A percentile compares a stretch with the other conserved stretches of the same genome.
phyloP scores from a whole-genome alignment of 2,888 invertebrate species.

The Yponomeuta cagnagella region DNA sequence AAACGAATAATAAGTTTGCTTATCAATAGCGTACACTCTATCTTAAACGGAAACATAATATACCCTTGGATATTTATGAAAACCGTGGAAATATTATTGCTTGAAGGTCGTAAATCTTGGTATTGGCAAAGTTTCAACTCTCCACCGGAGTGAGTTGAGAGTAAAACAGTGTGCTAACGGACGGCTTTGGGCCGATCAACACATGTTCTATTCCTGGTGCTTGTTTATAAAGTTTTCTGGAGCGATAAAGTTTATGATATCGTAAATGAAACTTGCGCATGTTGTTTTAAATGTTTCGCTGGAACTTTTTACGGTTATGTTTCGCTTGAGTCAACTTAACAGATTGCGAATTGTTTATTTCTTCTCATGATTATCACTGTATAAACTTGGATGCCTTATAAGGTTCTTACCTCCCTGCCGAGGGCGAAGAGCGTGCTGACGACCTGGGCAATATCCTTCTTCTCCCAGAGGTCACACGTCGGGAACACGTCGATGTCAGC shows the following conservation, averaged over 20 bases:
- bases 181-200: constrained; percentile 39
- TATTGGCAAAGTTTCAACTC: constrained; percentile 60
- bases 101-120: constrained; percentile 61
- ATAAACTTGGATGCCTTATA: neutral
- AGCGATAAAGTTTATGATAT: constrained; percentile 24
- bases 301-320: constrained; percentile 5
- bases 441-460: constrained; percentile 91
- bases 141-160: constrained; percentile 28
- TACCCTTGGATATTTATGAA: constrained; percentile 68
- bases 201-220: constrained; percentile 30
- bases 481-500: constrained; percentile 95
- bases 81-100: constrained; percentile 63
- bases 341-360: neutral
- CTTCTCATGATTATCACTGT: neutral
- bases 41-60: neutral
- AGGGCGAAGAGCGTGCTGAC: constrained; percentile 90
- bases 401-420: constrained; percentile 81
- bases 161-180: constrained; percentile 53
- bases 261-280: constrained; percentile 16
- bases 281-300: constrained; percentile 10
- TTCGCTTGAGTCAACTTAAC: neutral
- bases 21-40: neutral
- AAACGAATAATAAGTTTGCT: constrained; percentile 1
- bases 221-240: constrained; percentile 23
- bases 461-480: constrained; percentile 97